Evolutionary conservation across 2,888 invertebrate genomes (phyloP), one percentile per base, ranked within the genome.

Genomic region (Andrena camellia): DNA sequence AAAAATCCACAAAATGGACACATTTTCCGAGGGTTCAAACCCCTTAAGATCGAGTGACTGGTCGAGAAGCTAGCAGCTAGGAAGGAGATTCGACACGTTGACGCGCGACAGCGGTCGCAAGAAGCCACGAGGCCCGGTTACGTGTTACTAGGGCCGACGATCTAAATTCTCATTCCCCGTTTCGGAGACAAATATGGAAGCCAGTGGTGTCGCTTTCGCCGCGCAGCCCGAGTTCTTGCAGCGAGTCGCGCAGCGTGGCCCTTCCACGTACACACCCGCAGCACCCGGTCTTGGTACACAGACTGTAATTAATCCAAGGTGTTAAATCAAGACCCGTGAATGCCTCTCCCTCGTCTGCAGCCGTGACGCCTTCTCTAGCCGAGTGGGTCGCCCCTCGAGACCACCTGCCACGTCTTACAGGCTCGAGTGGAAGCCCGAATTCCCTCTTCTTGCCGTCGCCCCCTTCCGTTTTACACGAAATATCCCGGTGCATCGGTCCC

Each of bases 231-330:
- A 48, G 63, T 75, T 81, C 75, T 83, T 74, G 71, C 67, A 48
- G 50, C n/a, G 7, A 5, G 60, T 20, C 57, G 74, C 48, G 35
- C n/a, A 26, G 17, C 66, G 31, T 57, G 29, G 31, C 68, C 69
- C 73, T 66, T 81, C 42, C 70, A 52, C 80, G 67, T 71, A 50
- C 54, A 75, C 82, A 60, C 50, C 2, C 63, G 54, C 67, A 54
- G 5, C 31, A 17, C 2, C 54, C 17, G 31, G 48, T 83, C 85
- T 81, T 69, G 81, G 89, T 86, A 89, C 89, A 88, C 90, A 85
- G 90, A 88, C 90, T 91, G 90, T 91, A 93, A 93, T 93, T 93
- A 93, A 92, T 93, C 91, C 91, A 83, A 91, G 90, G 90, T 91
- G 92, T 92, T 92, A 91, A 93, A 92, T 92, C 91, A 92, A 91